Conservation (phyloP, 2,113 vertebrate species). For the Eupsittula cactorum region DNA sequence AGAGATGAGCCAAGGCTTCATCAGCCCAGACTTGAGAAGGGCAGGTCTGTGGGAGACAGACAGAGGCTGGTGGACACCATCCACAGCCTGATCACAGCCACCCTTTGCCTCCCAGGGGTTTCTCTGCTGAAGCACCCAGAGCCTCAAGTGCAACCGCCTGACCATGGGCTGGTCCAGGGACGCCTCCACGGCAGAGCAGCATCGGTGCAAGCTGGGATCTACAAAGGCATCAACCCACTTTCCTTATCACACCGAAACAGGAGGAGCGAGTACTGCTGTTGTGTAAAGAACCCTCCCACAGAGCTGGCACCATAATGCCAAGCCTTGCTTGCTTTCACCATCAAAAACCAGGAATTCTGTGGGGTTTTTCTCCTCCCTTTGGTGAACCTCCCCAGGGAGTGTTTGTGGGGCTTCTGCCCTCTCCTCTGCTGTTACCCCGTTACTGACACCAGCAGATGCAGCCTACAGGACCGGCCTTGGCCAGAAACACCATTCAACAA, state of each 20-base stretch:
- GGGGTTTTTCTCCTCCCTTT: background rate
- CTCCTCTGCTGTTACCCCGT: background rate
- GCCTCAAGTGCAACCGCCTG: accelerated
- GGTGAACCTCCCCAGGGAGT: background rate
- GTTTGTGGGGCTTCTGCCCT: accelerated
- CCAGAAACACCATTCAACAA: background rate
- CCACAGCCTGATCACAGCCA: background rate
- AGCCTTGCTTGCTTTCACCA: accelerated
- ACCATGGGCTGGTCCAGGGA: accelerated
- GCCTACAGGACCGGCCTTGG: background rate
- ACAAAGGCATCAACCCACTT: background rate
- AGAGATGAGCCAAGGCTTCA: background rate
- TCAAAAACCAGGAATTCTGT: background rate
- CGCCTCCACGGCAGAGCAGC: background rate
- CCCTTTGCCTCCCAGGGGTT: background rate
- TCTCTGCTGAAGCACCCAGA: background rate
- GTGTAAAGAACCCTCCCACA: background rate
- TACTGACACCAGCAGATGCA: background rate
- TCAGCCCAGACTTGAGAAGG: accelerated
- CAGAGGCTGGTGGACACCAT: background rate
- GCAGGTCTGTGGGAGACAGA: background rate
- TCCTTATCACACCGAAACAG: accelerated
- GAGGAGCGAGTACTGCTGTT: background rate
- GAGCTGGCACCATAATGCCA: background rate
- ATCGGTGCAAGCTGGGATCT: background rate